Evolutionary conservation across 2,113 vertebrate species (phyloP).

Genomic region (Zosterops borbonicus): DNA sequence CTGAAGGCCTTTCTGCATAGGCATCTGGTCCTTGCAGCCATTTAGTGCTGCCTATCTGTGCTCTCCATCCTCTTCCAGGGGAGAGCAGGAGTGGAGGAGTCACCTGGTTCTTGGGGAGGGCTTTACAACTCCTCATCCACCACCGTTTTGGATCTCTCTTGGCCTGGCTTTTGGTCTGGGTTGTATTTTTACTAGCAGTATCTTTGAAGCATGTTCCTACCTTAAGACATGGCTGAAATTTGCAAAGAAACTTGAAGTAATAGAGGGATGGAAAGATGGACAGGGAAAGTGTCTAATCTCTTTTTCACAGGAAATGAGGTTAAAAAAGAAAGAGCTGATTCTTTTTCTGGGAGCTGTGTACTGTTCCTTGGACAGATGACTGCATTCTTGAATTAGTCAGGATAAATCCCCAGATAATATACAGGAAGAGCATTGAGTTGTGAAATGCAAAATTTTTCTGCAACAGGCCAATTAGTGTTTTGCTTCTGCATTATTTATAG

Average conservation of each 20-base stretch:
- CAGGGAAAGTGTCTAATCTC: not conserved
- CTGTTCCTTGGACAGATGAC: not conserved
- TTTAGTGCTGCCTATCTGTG: not conserved
- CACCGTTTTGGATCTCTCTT: not conserved
- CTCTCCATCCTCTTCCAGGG: not conserved
- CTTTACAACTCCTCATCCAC: not conserved
- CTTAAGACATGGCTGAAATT: not conserved
- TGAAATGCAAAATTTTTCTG: constrained; percentile 21
- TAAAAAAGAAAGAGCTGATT: not conserved
- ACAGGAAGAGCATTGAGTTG: not conserved
- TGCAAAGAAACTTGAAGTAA: not conserved
- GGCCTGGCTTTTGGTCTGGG: not conserved
- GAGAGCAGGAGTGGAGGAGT: not conserved
- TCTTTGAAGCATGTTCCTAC: not conserved
- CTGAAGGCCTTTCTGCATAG: not conserved
- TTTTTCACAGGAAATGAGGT: not conserved
- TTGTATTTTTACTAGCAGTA: not conserved
- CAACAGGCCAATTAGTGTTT: constrained; percentile 28
- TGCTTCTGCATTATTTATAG: constrained; percentile 45
- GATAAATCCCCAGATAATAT: not conserved
- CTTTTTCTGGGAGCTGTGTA: not conserved
- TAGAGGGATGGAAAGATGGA: not conserved
- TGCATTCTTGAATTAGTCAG: constrained; percentile 2
- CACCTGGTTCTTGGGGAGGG: not conserved
- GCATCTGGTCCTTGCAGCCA: constrained; percentile 17